Conservation (phyloP, 2,797 vertebrate species). For the Liasis olivaceus region DNA sequence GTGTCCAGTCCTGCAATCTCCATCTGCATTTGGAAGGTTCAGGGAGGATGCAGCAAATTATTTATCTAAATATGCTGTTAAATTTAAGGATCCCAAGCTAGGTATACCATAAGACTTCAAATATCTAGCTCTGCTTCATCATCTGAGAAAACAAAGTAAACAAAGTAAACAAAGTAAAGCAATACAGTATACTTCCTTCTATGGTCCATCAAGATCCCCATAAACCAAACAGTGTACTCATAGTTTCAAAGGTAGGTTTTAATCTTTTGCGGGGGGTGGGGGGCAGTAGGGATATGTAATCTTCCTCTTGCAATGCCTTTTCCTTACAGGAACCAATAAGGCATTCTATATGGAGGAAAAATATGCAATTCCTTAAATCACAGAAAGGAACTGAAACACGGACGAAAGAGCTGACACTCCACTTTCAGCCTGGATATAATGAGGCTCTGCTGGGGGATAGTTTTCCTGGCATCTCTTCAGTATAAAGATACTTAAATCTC, state of each 20-base stretch:
- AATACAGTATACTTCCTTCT: background rate
- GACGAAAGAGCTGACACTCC: background rate
- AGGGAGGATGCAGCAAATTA: background rate
- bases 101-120: background rate
- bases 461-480: background rate
- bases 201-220: background rate
- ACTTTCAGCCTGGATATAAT: background rate
- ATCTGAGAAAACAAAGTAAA: too few species aligned
- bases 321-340: background rate
- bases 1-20: background rate
- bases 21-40: background rate
- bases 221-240: background rate
- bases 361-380: background rate
- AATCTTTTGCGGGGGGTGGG: background rate
- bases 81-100: background rate
- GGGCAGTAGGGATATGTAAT: background rate
- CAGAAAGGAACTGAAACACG: background rate
- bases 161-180: background rate
- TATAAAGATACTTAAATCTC: background rate
- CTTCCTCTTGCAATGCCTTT: background rate
- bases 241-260: background rate
- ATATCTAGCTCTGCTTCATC: background rate
- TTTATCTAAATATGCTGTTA: background rate
- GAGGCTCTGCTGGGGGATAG: background rate
- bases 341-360: background rate